Percentiles rank a stretch among this genome's conserved stretches.
Evolutionary conservation across 2,113 vertebrate species (phyloP).

Genomic region (Dryoscopus gambensis): DNA sequence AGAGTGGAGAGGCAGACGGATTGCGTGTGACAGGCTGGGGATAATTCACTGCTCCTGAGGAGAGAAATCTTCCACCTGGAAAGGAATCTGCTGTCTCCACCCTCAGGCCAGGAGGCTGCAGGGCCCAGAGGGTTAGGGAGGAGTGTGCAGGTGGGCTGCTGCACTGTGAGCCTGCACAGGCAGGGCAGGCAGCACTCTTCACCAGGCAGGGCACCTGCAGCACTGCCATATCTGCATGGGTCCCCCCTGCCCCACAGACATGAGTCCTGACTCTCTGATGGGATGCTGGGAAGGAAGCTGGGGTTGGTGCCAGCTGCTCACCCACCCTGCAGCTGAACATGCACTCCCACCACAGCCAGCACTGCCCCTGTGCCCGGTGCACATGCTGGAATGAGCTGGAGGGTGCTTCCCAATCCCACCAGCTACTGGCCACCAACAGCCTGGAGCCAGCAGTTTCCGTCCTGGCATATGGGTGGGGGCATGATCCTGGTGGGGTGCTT

Average conservation of each 20-base stretch:
- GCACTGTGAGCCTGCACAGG: background rate
- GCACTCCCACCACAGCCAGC: background rate
- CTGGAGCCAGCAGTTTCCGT: background rate
- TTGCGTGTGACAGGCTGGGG: background rate
- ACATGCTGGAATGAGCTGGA: background rate
- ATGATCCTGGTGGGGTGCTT: background rate
- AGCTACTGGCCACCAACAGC: background rate
- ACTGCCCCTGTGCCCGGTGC: rapidly evolving
- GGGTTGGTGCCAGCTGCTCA: background rate
- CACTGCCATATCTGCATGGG: rapidly evolving
- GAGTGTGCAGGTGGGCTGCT: background rate
- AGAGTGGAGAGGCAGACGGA: background rate
- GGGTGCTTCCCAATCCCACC: background rate
- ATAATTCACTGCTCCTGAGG: conserved; percentile 18
- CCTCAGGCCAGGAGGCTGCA: background rate
- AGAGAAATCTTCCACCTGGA: conserved; percentile 44
- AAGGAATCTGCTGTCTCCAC: background rate
- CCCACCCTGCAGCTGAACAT: background rate
- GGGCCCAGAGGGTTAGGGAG: conserved; percentile 12
- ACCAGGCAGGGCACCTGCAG: rapidly evolving
- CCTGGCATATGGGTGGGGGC: rapidly evolving
- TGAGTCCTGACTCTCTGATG: rapidly evolving
- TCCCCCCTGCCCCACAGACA: background rate
- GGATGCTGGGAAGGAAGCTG: background rate
- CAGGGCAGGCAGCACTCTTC: background rate